A percentile compares a stretch with the other conserved stretches of the same genome.
phyloP scores from a whole-genome alignment of 1,140 invertebrate species.

The Zaprionus taronus region DNA sequence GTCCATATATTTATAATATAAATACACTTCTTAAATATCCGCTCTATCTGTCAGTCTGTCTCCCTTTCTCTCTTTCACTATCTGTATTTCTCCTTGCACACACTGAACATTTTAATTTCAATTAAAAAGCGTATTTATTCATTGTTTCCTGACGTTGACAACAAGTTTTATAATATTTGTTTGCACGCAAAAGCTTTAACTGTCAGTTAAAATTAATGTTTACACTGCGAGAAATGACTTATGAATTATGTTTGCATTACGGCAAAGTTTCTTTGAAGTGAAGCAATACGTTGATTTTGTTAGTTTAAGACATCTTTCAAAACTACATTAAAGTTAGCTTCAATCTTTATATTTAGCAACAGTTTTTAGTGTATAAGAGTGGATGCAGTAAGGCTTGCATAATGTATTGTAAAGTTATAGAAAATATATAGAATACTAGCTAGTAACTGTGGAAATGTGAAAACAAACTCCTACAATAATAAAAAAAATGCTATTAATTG shows the following conservation, averaged over 20 bases:
- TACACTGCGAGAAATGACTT: neutral
- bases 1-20: neutral
- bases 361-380: too few relatives aligned
- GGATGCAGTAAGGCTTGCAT: neutral
- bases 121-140: slow-evolving; percentile 3
- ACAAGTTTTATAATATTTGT: slow-evolving; percentile 1
- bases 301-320: too few relatives aligned
- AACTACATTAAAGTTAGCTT: too few relatives aligned
- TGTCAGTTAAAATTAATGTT: neutral
- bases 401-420: neutral
- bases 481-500: neutral
- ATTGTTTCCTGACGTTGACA: slow-evolving; percentile 10
- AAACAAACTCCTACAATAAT: neutral
- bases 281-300: too few relatives aligned
- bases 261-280: neutral
- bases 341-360: too few relatives aligned
- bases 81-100: neutral
- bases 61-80: neutral
- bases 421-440: neutral
- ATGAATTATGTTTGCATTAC: neutral
- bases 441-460: too few relatives aligned
- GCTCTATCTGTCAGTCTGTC: neutral
- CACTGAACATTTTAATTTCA: neutral
- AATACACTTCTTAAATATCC: neutral
- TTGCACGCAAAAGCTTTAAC: slow-evolving; percentile 2